A percentile compares a stretch with the other conserved stretches of the same genome.
Conservation (phyloP, 2,888 invertebrate genomes). For the Parnassius apollo region DNA sequence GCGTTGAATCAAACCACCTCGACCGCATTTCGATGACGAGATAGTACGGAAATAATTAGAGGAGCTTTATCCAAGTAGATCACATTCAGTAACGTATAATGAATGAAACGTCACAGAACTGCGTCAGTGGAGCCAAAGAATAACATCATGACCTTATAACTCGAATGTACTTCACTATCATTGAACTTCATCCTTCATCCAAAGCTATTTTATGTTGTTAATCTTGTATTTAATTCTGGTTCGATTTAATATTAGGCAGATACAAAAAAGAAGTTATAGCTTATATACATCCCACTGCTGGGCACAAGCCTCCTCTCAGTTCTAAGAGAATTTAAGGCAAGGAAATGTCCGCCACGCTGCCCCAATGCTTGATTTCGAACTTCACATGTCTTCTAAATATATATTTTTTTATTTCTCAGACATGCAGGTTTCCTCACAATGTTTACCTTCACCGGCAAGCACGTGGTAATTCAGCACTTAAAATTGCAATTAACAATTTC, state of each 20-base stretch:
- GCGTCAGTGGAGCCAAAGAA: slow-evolving; percentile 47
- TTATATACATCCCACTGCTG: too few relatives aligned
- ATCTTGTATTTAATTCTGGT: slow-evolving; percentile 16
- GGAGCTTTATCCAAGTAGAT: slow-evolving; percentile 68
- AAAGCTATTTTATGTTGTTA: slow-evolving; percentile 23
- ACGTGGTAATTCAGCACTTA: too few relatives aligned
- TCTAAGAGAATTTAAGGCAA: too few relatives aligned
- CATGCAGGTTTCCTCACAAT: too few relatives aligned
- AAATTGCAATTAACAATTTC: too few relatives aligned
- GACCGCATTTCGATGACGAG: slow-evolving; percentile 62
- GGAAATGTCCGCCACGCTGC: too few relatives aligned
- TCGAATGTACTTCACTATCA: slow-evolving; percentile 31
- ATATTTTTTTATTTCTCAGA: too few relatives aligned
- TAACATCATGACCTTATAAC: slow-evolving; percentile 51
- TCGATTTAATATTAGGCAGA: not conserved
- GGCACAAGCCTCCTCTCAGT: too few relatives aligned
- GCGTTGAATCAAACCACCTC: slow-evolving; percentile 39
- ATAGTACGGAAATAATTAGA: slow-evolving; percentile 75
- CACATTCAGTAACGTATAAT: slow-evolving; percentile 71
- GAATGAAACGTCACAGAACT: slow-evolving; percentile 66
- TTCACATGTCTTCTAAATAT: too few relatives aligned
- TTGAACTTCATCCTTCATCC: slow-evolving; percentile 23
- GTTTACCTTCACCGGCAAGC: too few relatives aligned
- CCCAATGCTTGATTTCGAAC: too few relatives aligned
- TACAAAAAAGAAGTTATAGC: too few relatives aligned